A percentile compares a stretch with the other conserved stretches of the same genome.
Evolutionary conservation across 2,113 vertebrate genomes (phyloP).

Genomic region (Pachypanchax playfairii): DNA sequence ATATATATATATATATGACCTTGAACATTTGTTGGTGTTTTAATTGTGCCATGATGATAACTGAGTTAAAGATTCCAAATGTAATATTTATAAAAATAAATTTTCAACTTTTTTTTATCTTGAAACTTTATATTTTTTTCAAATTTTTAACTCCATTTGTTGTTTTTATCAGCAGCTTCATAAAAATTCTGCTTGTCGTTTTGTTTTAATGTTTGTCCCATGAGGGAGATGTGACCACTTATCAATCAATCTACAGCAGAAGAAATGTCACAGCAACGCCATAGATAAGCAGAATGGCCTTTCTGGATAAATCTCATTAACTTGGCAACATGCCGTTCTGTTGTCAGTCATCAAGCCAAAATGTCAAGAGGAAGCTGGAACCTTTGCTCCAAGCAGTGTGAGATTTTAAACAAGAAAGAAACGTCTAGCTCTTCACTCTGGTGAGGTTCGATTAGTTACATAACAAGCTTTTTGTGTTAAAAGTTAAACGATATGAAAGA

Average conservation of each 20-base stretch:
- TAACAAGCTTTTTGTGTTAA: background rate
- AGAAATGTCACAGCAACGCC: slow-evolving; percentile 72
- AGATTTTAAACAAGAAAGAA: slow-evolving; percentile 30
- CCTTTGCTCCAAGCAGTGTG: slow-evolving; percentile 31
- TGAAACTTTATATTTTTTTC: too few relatives aligned
- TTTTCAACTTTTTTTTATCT: too few relatives aligned
- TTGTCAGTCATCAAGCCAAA: slow-evolving; percentile 64
- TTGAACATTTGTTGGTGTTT: too few relatives aligned
- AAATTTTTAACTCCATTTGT: too few relatives aligned
- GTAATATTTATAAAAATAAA: too few relatives aligned
- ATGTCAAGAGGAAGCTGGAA: slow-evolving; percentile 57
- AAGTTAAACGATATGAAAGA: background rate
- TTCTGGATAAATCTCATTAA: slow-evolving; percentile 72
- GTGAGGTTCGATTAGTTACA: background rate
- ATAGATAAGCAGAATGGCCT: slow-evolving; percentile 69
- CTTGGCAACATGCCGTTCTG: slow-evolving; percentile 52
- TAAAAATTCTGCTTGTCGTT: slow-evolving; percentile 20
- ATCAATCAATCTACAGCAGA: slow-evolving; percentile 62
- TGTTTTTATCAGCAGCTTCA: slow-evolving; percentile 5
- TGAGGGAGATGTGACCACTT: slow-evolving; percentile 44
- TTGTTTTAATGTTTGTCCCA: slow-evolving; percentile 46
- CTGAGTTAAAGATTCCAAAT: too few relatives aligned
- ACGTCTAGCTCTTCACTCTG: background rate
- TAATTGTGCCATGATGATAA: too few relatives aligned
- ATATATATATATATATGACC: too few relatives aligned